Conservation (phyloP, 2,113 vertebrate species). For the Aegithalos caudatus region DNA sequence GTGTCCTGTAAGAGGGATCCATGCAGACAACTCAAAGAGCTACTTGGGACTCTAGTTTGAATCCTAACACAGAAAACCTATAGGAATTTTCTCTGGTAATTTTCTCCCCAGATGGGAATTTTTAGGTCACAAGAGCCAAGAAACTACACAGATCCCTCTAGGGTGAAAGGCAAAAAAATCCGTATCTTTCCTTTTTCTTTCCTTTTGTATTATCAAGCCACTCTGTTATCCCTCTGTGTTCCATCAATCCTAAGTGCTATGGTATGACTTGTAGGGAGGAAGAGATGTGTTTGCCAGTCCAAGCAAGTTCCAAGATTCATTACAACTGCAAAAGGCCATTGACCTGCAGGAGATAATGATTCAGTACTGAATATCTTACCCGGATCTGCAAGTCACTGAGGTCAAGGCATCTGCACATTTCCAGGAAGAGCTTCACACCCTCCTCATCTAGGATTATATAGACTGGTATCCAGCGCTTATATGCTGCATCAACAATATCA, state of each 20-base stretch:
- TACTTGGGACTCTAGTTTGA: not conserved
- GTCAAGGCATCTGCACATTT: slow-evolving; percentile 87
- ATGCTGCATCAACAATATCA: slow-evolving; percentile 88
- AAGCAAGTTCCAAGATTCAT: not conserved
- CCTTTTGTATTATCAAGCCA: not conserved
- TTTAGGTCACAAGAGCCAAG: not conserved
- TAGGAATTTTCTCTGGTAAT: not conserved
- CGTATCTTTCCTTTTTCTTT: not conserved
- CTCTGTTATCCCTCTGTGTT: not conserved
- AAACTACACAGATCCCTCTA: not conserved
- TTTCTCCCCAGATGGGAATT: not conserved
- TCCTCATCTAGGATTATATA: slow-evolving; percentile 87
- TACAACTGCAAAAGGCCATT: not conserved
- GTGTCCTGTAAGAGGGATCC: not conserved
- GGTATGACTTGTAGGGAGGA: not conserved
- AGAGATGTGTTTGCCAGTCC: not conserved
- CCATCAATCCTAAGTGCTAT: not conserved
- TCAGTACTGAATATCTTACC: slow-evolving; percentile 67
- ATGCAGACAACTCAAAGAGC: not conserved
- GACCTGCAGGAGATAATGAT: not conserved
- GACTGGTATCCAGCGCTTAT: slow-evolving; percentile 80
- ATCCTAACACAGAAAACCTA: not conserved
- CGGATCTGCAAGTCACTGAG: slow-evolving; percentile 78
- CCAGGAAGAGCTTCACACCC: slow-evolving; percentile 82
- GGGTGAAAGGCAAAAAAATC: not conserved